phyloP scores from a whole-genome alignment of 1,140 invertebrate genomes.

The Caenorhabditis brenneri region DNA sequence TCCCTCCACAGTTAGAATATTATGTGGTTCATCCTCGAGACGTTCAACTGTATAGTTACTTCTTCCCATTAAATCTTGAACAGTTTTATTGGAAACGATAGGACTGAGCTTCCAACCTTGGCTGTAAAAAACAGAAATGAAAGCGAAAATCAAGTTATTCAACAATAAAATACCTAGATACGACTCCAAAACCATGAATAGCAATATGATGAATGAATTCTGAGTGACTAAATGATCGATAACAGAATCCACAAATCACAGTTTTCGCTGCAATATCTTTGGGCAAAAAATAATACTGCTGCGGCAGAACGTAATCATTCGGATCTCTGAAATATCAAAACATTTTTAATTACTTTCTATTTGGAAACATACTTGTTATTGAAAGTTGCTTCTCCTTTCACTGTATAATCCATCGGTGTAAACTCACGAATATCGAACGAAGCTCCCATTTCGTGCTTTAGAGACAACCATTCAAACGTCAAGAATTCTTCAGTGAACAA shows the following conservation, averaged over 20 bases:
- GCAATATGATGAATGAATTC: neutral
- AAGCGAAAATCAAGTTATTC: neutral
- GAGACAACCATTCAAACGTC: neutral
- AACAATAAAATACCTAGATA: neutral
- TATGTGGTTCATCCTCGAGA: neutral
- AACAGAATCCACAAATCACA: slow-evolving; percentile 15
- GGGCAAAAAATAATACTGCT: slow-evolving; percentile 15
- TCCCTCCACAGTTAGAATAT: neutral
- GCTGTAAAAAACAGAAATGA: neutral
- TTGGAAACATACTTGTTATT: neutral
- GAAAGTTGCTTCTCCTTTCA: neutral
- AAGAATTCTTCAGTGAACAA: slow-evolving; percentile 8
- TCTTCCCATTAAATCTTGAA: neutral
- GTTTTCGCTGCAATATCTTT: neutral
- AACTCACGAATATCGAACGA: neutral
- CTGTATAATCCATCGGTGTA: neutral
- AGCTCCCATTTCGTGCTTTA: neutral
- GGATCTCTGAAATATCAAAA: neutral
- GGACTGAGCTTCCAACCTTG: neutral
- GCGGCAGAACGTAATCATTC: neutral
- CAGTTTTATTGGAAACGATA: neutral
- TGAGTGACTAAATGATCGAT: neutral
- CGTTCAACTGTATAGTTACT: neutral
- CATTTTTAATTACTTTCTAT: neutral
- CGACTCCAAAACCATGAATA: neutral